Base-by-base conservation (phyloP, 2,797 vertebrate species). In the Lepidocolaptes lacrymiger region DNA sequence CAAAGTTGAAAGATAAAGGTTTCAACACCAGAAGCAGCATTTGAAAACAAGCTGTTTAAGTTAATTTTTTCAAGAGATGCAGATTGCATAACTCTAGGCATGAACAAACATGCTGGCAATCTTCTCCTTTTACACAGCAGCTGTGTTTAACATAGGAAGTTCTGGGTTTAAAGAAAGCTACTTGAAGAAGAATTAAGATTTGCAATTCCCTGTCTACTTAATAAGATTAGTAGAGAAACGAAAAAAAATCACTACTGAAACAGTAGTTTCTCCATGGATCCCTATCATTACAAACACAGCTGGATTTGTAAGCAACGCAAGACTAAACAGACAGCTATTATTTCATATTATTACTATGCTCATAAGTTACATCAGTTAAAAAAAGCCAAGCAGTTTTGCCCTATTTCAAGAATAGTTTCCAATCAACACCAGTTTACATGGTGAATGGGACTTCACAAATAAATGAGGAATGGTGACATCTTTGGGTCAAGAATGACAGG, bases 271-370 rank as follows among this genome's bases (percentile, higher is more conserved):
- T 97, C 88, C 78, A 69, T 87, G 95, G 95, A 95, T 94, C 90
- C 74, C 93, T 96, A 93, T 96, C 88, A 97, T 97, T 95, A 97
- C 89, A 91, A 97, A 96, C 92, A 95, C 85, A 97, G 95, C 93
- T 82, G 84, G 80, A 95, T 95, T 84, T 88, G 84, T 96, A 98
- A 98, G 97, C 96, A 98, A 98, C 93, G 95, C 97, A 97, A 96
- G 96, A 98, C 97, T 97, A 95, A 97, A 97, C 94, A 97, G 97
- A 96, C 96, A 98, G 95, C 97, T 97, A 97, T 95, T 88, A 94
- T 82, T 98, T 98, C 97, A 97, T 97, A 98, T 98, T 97, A 97
- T 97, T 92, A 93, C 91, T 98, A 98, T 97, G 93, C 97, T 96
- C 97, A 68, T 96, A 98, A 97, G 96, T 98, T 98, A 98, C 96